A percentile compares a stretch with the other conserved stretches of the same genome.
phyloP scores from a whole-genome alignment of 2,797 vertebrate genomes.

The Philypnodon macrostomus region DNA sequence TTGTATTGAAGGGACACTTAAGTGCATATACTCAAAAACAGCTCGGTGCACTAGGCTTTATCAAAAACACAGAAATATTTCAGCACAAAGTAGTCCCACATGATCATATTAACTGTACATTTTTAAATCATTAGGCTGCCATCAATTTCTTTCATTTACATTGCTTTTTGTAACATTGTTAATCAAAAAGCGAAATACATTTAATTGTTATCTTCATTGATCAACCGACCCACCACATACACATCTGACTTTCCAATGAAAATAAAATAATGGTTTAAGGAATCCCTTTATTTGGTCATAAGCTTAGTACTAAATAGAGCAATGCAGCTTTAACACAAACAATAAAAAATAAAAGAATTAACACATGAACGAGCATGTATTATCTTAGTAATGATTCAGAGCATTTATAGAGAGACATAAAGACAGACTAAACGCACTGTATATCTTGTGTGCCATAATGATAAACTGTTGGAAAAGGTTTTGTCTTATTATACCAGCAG shows the following conservation, averaged over 20 bases:
- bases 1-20: constrained; percentile 47
- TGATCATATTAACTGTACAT: not conserved
- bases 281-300: constrained; percentile 21
- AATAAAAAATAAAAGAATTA: no score
- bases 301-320: constrained; percentile 17
- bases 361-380: constrained; percentile 25
- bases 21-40: constrained; percentile 43
- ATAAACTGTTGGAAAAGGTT: no score
- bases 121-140: no score
- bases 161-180: no score
- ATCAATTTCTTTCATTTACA: no score
- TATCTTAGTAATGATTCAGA: constrained; percentile 24
- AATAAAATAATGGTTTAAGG: constrained; percentile 20
- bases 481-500: constrained; percentile 10
- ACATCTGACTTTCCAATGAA: constrained; percentile 39
- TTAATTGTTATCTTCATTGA: no score
- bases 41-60: constrained; percentile 14
- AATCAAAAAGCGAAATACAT: not conserved
- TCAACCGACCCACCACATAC: no score
- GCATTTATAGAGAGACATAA: constrained; percentile 17
- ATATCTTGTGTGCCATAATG: no score
- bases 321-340: constrained; percentile 10
- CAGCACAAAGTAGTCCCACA: constrained; percentile 8
- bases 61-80: constrained; percentile 11
- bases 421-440: constrained; percentile 2